These are phyloP conservation scores for Craterocephalus amniculus DNA, from an alignment of 2,797 vertebrate genomes.

Conservation along the genomic window DNA sequence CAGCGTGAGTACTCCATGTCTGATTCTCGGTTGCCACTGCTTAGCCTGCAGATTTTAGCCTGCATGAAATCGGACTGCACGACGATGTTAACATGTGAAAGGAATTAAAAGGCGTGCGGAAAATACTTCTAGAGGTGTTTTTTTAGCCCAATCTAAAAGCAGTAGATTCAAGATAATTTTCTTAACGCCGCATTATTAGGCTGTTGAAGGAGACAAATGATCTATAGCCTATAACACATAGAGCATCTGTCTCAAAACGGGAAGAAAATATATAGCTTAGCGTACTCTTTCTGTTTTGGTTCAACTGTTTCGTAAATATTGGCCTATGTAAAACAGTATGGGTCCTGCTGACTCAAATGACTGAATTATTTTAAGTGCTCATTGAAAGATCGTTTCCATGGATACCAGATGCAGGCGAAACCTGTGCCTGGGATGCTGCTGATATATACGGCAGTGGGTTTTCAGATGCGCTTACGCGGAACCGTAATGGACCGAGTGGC, in stretches of 20 bases:
- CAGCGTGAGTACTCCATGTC: slow-evolving; percentile 83
- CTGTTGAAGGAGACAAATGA: too few species aligned
- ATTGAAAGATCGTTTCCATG: slow-evolving; percentile 76
- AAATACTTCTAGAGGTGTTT: not conserved
- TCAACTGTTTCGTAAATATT: not conserved
- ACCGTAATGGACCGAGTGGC: not conserved
- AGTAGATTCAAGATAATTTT: too few species aligned
- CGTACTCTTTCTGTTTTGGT: too few species aligned
- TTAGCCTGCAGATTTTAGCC: not conserved
- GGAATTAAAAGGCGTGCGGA: not conserved
- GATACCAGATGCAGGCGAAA: slow-evolving; percentile 74
- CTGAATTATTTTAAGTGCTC: slow-evolving; percentile 31
- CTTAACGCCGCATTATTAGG: too few species aligned
- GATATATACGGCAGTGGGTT: not conserved
- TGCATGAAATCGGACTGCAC: not conserved
- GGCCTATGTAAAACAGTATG: not conserved
- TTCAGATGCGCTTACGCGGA: slow-evolving; percentile 21
- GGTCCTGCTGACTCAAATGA: slow-evolving; percentile 2
- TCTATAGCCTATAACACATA: too few species aligned
- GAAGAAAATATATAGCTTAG: too few species aligned
- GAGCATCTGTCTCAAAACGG: not conserved
- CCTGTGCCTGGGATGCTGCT: slow-evolving; percentile 21
- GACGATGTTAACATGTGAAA: not conserved
- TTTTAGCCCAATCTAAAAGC: not conserved
- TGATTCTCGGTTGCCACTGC: slow-evolving; percentile 6